These are phyloP conservation scores for Elaphurus davidianus DNA, from an alignment of 2,113 vertebrate species.

Conservation along the genomic window DNA sequence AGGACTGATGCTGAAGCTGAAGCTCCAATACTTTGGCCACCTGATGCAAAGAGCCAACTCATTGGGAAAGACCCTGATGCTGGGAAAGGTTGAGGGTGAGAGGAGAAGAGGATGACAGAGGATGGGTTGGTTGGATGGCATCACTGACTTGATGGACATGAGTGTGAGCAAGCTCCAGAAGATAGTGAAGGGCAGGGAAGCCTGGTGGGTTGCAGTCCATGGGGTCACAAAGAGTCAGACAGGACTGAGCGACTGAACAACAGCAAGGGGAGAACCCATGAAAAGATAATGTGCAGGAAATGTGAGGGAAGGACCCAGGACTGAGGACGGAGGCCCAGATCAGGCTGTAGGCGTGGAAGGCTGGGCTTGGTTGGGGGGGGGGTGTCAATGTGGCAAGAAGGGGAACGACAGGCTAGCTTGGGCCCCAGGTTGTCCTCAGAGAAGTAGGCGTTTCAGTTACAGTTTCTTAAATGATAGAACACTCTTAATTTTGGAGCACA, in stretches of 20 bases:
- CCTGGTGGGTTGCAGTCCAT: not conserved
- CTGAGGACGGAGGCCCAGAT: fast-evolving
- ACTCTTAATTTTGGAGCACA: not conserved
- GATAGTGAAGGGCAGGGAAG: not conserved
- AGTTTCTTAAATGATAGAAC: not conserved
- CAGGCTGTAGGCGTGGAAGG: fast-evolving
- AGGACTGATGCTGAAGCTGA: not conserved
- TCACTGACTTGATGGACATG: not conserved
- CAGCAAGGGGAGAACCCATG: not conserved
- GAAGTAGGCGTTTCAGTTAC: not conserved
- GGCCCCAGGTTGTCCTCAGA: not conserved
- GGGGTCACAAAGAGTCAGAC: not conserved
- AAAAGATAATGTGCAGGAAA: fast-evolving
- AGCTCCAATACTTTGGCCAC: not conserved
- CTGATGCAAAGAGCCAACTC: not conserved
- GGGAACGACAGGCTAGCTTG: not conserved
- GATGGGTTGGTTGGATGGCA: not conserved
- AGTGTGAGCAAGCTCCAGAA: not conserved
- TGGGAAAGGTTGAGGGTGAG: not conserved
- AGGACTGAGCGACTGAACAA: not conserved
- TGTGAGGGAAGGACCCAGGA: not conserved
- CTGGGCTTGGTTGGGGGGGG: fast-evolving
- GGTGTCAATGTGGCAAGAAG: fast-evolving
- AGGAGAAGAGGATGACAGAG: not conserved
- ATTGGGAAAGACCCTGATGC: not conserved